A percentile compares a stretch with the other conserved stretches of the same genome.
Evolutionary conservation across 2,113 vertebrate species (phyloP).

Genomic region (Murina feae): DNA sequence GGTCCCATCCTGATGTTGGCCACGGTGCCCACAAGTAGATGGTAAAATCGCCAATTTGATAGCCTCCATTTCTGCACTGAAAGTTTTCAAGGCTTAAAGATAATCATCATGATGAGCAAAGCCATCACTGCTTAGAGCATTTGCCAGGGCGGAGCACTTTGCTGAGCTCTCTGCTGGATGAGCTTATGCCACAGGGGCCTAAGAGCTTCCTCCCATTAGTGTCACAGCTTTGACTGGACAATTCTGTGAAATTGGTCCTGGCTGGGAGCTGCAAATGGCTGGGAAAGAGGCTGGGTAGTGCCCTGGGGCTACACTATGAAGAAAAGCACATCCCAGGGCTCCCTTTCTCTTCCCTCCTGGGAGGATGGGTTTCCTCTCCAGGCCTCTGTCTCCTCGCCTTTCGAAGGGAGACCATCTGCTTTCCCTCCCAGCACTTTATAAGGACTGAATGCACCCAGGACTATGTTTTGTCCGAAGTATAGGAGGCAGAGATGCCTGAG

Average conservation of each 20-base stretch:
- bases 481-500: not conserved
- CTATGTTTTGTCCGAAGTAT: not conserved
- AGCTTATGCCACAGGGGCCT: not conserved
- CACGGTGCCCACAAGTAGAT: not conserved
- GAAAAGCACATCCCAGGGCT: not conserved
- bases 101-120: not conserved
- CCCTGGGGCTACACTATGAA: not conserved
- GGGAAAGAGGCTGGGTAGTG: not conserved
- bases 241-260: not conserved
- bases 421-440: not conserved
- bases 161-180: not conserved
- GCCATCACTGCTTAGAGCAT: not conserved
- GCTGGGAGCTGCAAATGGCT: not conserved
- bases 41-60: not conserved
- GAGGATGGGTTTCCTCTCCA: too few relatives aligned
- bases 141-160: not conserved
- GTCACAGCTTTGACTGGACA: not conserved
- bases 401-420: not conserved
- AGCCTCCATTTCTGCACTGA: slow-evolving; percentile 28
- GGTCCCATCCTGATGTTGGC: not conserved
- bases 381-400: not conserved
- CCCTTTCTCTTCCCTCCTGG: not conserved
- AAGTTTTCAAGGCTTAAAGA: slow-evolving; percentile 20
- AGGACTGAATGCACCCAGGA: fast-evolving
- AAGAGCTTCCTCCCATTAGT: slow-evolving; percentile 2